Conservation (phyloP, 2,888 invertebrate species). For the Melieria picta region DNA sequence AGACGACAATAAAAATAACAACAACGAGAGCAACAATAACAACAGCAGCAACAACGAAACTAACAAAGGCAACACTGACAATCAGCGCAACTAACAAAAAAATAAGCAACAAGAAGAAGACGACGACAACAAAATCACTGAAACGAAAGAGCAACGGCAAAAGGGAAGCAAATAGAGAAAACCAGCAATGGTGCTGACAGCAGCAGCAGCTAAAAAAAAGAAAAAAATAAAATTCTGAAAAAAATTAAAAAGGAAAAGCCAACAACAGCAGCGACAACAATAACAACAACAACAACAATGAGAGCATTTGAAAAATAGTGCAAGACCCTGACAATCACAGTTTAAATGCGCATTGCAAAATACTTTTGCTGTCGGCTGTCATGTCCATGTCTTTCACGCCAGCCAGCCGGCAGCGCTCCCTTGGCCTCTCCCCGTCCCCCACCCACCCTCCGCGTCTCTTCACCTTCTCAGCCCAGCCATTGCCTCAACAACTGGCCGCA, state of each 20-base stretch:
- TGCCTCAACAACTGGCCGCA: too few relatives aligned
- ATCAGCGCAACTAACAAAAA: slow-evolving; percentile 27
- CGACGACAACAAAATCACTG: background rate
- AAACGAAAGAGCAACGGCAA: background rate
- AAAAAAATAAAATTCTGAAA: slow-evolving; percentile 7
- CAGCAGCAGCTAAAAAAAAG: background rate
- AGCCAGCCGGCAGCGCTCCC: slow-evolving; percentile 25
- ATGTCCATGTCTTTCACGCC: slow-evolving; percentile 35
- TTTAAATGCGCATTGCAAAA: slow-evolving; percentile 38
- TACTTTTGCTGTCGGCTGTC: slow-evolving; percentile 37
- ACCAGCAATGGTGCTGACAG: slow-evolving; percentile 9
- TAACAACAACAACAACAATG: slow-evolving; percentile 5
- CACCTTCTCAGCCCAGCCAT: too few relatives aligned
- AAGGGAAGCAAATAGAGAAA: background rate
- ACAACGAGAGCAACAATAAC: slow-evolving; percentile 6
- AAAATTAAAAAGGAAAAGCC: slow-evolving; percentile 3
- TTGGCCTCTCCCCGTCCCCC: background rate
- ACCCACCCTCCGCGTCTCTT: too few relatives aligned
- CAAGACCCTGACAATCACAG: slow-evolving; percentile 40
- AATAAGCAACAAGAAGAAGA: background rate
- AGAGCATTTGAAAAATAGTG: slow-evolving; percentile 33
- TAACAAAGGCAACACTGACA: slow-evolving; percentile 27
- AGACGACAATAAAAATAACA: slow-evolving; percentile 15
- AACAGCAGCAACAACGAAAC: background rate
- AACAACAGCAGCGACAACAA: slow-evolving; percentile 13